Base-by-base conservation (phyloP, 1,140 invertebrate genomes). In the Trinorchestia longiramus region DNA sequence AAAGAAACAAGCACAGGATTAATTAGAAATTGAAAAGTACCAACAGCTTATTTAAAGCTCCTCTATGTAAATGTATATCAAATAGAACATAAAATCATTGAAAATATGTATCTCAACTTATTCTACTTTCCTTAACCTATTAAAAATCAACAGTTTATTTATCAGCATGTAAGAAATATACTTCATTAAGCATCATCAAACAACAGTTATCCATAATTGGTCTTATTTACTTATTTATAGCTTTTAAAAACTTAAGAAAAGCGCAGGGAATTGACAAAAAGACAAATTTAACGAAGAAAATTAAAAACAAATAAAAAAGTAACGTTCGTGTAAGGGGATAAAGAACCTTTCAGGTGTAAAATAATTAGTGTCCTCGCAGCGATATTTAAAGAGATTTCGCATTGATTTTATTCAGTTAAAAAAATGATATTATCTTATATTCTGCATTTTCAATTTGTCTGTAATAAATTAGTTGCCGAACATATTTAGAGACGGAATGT, bases 31-130 rank as follows among this genome's bases (percentile, higher is more conserved):
- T 77, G 62, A 77, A 42, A 90, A 90, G 11, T 42, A 90, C 43
- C 88, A 90, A 42, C 88, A 90, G 43, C 11, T 90, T 90, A 90
- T 90, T 90, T 90, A 90, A 90, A 90, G 28, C 28, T 90, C 36
- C 41, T 42, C 88, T 41, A 90, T 90, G 43, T 45, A 42, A 47
- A 94, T 94, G 43, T 45, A 94, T 94, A 45, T 94, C 92, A 94
- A 43, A 94, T 11, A 45, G 44, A 45, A 45, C 92, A 94, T 47
- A 40, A 94, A 94, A 94, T 94, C 40, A 94, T 40, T 45, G 44
- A 45, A 94, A 94, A n/a, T 42, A 45, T 94, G 44, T 94, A 94
- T 94, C 44, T 94, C 92, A 94, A 94, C 92, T 94, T 94, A 94
- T 3, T 45, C 92, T 94, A 94, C 40, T 94, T 94, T 94, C 92